Base-by-base conservation (phyloP, 2,797 vertebrate genomes). In the Epinephelus coioides region DNA sequence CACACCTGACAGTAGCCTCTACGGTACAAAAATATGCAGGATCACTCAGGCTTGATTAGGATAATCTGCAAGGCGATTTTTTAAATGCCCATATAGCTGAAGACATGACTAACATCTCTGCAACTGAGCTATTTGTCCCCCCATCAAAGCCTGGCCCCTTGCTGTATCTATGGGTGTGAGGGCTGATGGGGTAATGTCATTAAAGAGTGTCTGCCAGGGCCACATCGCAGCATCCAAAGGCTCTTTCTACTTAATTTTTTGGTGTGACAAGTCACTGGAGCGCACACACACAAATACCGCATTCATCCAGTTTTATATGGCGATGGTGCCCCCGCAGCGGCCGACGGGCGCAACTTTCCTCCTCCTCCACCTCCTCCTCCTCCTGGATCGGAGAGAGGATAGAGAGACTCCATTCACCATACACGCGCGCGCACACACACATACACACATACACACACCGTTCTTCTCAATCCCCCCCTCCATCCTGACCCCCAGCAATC, bases 261-360 rank as follows among this genome's bases (percentile, higher is more conserved):
- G 61, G 30, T 61, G 66, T 70, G 70, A 63, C 68, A 77, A 78
- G 79, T 89, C 78, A 66, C 69, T 75, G 71, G 76, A 74, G 69
- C 63, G 54, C 66, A 19, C 76, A 62, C 54, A 73, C 82, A 92
- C 86, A 89, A 77, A 87, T 87, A 82, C 91, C 78, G 89, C 92
- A 92, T 92, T 90, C 90, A 92, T 91, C 83, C 84, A 84, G 85
- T 83, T 92, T 80, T 77, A 79, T 81, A 84, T 86, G 84, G 86
- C 72, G 85, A 87, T 87, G 86, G 83, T 86, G 88, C 86, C 82
- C 86, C 88, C 84, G 77, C 83, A 87, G 88, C 82, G 71, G 85
- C 78, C 78, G 85, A 85, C 62, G 78, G 78, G 81, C 67, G 84
- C 87, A 91, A 93, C 88, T 91, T 91, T 87, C 79, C 83, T 83